Conservation (phyloP, 2,113 vertebrate species). For the Gadus chalcogrammus region DNA sequence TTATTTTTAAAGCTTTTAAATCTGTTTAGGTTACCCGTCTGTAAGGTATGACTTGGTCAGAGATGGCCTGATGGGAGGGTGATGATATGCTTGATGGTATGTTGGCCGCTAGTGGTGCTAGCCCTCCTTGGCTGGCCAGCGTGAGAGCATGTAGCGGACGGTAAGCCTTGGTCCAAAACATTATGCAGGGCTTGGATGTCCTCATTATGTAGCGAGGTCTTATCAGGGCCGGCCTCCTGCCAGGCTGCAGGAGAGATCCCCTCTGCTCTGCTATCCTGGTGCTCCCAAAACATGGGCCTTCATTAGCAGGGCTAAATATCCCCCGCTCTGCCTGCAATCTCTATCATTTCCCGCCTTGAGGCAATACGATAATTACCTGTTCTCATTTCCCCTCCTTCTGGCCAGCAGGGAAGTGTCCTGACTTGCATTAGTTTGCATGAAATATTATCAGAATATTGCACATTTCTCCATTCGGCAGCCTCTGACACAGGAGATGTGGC, state of each 20-base stretch:
- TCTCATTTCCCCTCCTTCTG: slow-evolving; percentile 75
- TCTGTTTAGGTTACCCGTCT: no score
- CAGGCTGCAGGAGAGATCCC: slow-evolving; percentile 49
- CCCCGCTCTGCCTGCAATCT: slow-evolving; percentile 74
- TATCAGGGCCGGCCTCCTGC: slow-evolving; percentile 72
- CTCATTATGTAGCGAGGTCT: slow-evolving; percentile 72
- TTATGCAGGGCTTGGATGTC: slow-evolving; percentile 45
- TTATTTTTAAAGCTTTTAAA: background rate
- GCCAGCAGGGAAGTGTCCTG: slow-evolving; percentile 73
- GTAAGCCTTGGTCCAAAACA: slow-evolving; percentile 45
- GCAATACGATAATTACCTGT: slow-evolving; percentile 77
- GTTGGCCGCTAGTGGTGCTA: no score
- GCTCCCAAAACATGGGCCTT: slow-evolving; percentile 70
- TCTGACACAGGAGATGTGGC: slow-evolving; percentile 60
- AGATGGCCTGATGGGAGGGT: no score
- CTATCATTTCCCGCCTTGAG: slow-evolving; percentile 76
- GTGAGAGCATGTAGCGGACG: slow-evolving; percentile 30
- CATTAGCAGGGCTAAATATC: slow-evolving; percentile 79
- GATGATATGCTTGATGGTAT: no score
- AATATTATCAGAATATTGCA: slow-evolving; percentile 80
- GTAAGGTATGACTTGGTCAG: no score
- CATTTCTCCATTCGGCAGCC: slow-evolving; percentile 71
- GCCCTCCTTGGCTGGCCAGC: slow-evolving; percentile 13
- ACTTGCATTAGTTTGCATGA: slow-evolving; percentile 78
- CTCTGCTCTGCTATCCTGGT: slow-evolving; percentile 47